Conservation (phyloP, 1,140 invertebrate species). For the Megalonaias nervosa region DNA sequence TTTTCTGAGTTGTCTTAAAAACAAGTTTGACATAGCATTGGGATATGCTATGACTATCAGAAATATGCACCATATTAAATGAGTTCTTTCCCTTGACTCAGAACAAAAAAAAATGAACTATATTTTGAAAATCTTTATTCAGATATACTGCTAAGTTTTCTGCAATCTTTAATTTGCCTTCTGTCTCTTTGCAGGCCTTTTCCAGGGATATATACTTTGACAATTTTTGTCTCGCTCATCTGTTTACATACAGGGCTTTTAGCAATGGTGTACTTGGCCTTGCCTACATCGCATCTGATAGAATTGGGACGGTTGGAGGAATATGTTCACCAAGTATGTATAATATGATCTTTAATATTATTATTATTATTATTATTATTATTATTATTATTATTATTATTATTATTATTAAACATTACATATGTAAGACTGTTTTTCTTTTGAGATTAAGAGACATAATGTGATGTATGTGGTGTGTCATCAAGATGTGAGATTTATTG, state of each 20-base stretch:
- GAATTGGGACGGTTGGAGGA: slow-evolving; percentile 93
- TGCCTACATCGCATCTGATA: slow-evolving; percentile 94
- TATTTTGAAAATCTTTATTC: no score
- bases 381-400: slow-evolving; percentile 1
- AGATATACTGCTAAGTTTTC: background rate
- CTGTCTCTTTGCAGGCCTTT: slow-evolving; percentile 53
- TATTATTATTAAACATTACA: background rate
- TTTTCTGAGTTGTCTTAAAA: no score
- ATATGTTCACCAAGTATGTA: slow-evolving; percentile 93
- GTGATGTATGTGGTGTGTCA: no score
- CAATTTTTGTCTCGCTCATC: slow-evolving; percentile 95
- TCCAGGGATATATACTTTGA: slow-evolving; percentile 80
- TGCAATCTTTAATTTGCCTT: background rate
- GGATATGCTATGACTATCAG: no score
- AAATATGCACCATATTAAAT: no score
- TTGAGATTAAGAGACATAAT: no score
- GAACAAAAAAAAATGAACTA: no score
- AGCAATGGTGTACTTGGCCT: slow-evolving; percentile 96
- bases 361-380: background rate
- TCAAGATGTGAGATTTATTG: no score
- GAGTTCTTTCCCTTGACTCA: no score
- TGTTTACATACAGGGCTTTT: slow-evolving; percentile 97
- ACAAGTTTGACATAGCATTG: no score
- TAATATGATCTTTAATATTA: background rate
- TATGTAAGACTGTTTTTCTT: no score